Percentiles rank a stretch among this genome's conserved stretches.
phyloP scores from a whole-genome alignment of 2,888 invertebrate genomes.

The Cantharis nigra region DNA sequence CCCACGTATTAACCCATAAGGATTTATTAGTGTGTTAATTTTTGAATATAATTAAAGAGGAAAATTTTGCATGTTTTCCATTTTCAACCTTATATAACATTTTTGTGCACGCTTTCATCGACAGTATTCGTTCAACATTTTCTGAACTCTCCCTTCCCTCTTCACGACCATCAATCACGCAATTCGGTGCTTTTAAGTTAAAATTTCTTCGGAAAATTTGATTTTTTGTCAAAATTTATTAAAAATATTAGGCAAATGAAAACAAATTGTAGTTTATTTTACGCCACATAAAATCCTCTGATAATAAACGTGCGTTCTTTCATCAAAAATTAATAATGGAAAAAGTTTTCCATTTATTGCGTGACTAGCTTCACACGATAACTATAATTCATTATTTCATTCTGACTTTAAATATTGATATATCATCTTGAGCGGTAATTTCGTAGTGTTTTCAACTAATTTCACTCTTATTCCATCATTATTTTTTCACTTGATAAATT shows the following conservation, averaged over 20 bases:
- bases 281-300: constrained; percentile 7
- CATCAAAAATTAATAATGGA: constrained; percentile 14
- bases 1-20: neutral
- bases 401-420: constrained; percentile 14
- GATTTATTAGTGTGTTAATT: neutral
- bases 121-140: neutral
- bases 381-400: constrained; percentile 8
- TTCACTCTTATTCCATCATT: neutral
- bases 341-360: constrained; percentile 13
- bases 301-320: constrained; percentile 13
- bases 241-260: neutral
- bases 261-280: neutral
- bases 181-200: neutral
- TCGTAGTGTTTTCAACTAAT: neutral
- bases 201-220: neutral
- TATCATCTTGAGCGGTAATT: neutral
- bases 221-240: neutral
- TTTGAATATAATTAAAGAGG: neutral
- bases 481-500: neutral
- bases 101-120: neutral
- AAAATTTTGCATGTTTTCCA: neutral
- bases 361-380: constrained; percentile 14
- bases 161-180: neutral
- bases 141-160: neutral
- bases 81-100: neutral